Base-by-base conservation (phyloP, 1,140 invertebrate species). In the Zaprionus inermis region DNA sequence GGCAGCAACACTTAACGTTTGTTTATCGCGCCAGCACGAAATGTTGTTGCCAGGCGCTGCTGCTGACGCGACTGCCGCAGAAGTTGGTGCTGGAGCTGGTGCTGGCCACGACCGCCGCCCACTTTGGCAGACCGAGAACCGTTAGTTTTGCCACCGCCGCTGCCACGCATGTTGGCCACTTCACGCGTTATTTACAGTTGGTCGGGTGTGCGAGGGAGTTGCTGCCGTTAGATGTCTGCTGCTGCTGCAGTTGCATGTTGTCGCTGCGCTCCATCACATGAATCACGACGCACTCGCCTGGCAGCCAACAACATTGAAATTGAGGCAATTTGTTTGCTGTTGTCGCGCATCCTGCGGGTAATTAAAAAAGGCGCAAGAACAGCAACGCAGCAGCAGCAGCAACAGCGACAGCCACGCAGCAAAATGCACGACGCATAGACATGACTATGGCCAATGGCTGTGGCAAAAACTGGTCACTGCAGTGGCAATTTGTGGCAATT, bases 401-500 rank as follows among this genome's bases (percentile, higher is more conserved):
- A 68, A 41, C 76, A 54, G 60, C 64, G 68, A 60, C 71, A 78
- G 69, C 65, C 16, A 49, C 18, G 59, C 58, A 57, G 24, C 34
- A 52, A 66, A 44, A 54, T 59, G 57, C 55, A 69, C 66, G 63
- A 72, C 78, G 71, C 76, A 84, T 79, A 71, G 83, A 70, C 72
- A 74, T 74, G 72, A 63, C 66, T 72, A 63, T 74, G 66, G 72
- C 72, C 72, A 74, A 64, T 74, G 72, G 66, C 72, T 72, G 74
- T 72, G 52, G 70, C 74, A 72, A 76, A 89, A 89, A 89, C 84
- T 89, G 84, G 85, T 89, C 85, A 89, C 85, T 90, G 85, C 85
- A 90, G 85, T 90, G 85, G 85, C 85, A 90, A 90, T 90, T 90
- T 89, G 85, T 90, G 85, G 85, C 85, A 90, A 90, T 90, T 90